Evolutionary conservation across 1,140 invertebrate genomes (phyloP), one percentile per base, ranked within the genome.

Genomic region (Andrena cerasifolii): DNA sequence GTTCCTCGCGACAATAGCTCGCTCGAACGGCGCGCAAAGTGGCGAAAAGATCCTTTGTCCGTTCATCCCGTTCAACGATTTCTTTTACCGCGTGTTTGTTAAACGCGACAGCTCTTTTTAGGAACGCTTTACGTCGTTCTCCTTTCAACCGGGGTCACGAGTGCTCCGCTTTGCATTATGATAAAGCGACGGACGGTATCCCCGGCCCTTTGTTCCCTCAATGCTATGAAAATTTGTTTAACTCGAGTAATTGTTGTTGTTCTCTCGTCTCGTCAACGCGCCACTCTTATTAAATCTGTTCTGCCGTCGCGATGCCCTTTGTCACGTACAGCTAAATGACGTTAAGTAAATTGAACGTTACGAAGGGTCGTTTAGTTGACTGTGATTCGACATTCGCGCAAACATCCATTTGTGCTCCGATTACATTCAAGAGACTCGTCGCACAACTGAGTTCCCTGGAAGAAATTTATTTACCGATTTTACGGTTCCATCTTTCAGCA

Each of bases 171-270:
- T n/a, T n/a, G n/a, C 40, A 54, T 67, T 67, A 45, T 75, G 51
- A 75, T 67, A 70, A 70, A 77, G 43, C 54, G 31, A 51, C 31
- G 10, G 26, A 59, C 49, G 45, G 43, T 51, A 59, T 61, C 49
- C 54, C 53, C 62, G 28, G 51, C 56, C 53, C 74, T 61, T 70
- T 75, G 72, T 75, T 56, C 72, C 5, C 18, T 43, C 62, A 67
- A 56, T 54, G n/a, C 31, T 21, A 67, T 31, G 51, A 56, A 67
- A 67, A 75, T 75, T 75, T 75, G 36, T 67, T 75, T 67, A 67
- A 75, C 61, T 75, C 62, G 72, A 67, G 49, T 75, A 75, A 75
- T 75, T 75, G 72, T 56, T 67, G 63, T 67, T 67, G 36, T 36
- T 75, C 72, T 21, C 10, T 10, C 26, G 62, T 26, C 14, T 24